Conservation (phyloP, 2,797 vertebrate species). For the Acanthopagrus latus region DNA sequence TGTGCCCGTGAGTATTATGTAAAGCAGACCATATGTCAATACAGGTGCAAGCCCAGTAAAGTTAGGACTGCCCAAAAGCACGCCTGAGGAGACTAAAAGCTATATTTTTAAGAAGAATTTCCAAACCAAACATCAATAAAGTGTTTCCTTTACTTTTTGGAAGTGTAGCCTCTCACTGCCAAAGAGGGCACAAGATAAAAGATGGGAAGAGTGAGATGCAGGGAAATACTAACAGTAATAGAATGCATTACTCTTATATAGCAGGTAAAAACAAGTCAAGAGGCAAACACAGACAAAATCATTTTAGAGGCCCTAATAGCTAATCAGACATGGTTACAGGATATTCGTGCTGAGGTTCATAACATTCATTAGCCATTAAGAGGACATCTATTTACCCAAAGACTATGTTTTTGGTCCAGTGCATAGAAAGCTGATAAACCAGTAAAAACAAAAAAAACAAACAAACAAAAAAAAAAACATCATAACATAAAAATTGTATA, state of each 20-base stretch:
- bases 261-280: constrained; percentile 23
- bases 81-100: constrained; percentile 35
- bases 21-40: constrained; percentile 64
- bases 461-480: constrained; percentile 30
- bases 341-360: constrained; percentile 19
- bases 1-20: constrained; percentile 59
- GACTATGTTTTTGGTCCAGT: background rate
- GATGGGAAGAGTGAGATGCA: background rate
- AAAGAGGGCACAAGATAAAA: constrained; percentile 7
- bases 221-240: constrained; percentile 14
- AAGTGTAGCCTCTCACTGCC: constrained; percentile 8
- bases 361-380: constrained; percentile 29
- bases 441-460: constrained; percentile 19
- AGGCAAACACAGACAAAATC: constrained; percentile 17
- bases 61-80: constrained; percentile 34
- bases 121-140: constrained; percentile 33
- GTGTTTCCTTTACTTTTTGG: background rate
- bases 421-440: constrained; percentile 3
- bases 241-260: constrained; percentile 9
- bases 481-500: constrained; percentile 1
- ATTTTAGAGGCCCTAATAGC: constrained; percentile 24
- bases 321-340: constrained; percentile 4
- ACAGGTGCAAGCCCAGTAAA: constrained; percentile 38
- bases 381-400: constrained; percentile 11
- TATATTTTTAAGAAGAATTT: constrained; percentile 20